These are phyloP conservation scores for Pyrocephalus nanus DNA, from an alignment of 2,797 vertebrate genomes.

Conservation along the genomic window DNA sequence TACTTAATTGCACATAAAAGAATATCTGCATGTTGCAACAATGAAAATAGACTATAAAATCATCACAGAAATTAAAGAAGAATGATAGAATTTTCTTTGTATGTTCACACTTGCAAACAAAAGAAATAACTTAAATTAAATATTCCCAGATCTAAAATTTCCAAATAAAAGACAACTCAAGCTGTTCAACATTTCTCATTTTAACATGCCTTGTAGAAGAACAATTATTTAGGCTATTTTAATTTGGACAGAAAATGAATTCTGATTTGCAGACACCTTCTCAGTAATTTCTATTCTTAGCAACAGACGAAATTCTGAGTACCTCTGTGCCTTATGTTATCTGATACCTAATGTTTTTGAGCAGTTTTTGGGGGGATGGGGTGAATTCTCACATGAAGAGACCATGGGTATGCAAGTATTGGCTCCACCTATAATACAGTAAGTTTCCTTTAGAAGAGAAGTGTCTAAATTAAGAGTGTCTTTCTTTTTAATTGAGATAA, in stretches of 20 bases:
- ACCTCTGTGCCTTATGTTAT: neutral
- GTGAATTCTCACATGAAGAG: neutral
- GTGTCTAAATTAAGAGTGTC: neutral
- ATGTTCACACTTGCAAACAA: neutral
- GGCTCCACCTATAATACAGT: neutral
- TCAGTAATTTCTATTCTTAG: constrained; percentile 9
- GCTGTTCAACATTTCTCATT: neutral
- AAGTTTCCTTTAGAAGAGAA: neutral
- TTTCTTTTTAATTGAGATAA: neutral
- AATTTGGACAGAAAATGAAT: neutral
- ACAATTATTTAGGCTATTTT: constrained; percentile 1
- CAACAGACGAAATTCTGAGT: constrained; percentile 17
- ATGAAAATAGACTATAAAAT: neutral
- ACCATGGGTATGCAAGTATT: neutral
- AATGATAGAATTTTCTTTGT: neutral
- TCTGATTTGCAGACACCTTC: constrained; percentile 4
- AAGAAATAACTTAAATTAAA: neutral
- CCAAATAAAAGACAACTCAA: neutral
- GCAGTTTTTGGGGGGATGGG: neutral
- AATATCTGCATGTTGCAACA: neutral
- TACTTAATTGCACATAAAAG: neutral
- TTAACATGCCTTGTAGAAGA: neutral
- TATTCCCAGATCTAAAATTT: neutral
- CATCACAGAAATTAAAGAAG: neutral
- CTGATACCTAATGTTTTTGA: constrained; percentile 11